Evolutionary conservation across 2,113 vertebrate species (phyloP).

Genomic region (Podarcis raffonei): DNA sequence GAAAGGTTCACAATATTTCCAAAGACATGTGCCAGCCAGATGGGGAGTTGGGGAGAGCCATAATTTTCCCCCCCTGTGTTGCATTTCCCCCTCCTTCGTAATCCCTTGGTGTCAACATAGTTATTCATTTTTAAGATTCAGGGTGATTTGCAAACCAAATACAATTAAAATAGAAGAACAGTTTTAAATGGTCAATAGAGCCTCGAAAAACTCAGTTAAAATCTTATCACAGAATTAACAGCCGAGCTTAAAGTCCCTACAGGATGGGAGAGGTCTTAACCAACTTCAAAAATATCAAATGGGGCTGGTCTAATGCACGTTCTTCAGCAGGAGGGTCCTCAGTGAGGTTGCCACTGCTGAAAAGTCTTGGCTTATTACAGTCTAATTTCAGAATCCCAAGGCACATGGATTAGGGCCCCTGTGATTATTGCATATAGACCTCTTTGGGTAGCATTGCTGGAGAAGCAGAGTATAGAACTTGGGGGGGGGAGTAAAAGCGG

Average conservation of each 20-base stretch:
- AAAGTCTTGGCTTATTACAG: neutral
- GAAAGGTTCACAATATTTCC: too few species aligned
- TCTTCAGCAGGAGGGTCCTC: neutral
- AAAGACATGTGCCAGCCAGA: too few species aligned
- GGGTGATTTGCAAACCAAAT: neutral
- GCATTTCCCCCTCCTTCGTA: neutral
- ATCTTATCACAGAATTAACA: neutral
- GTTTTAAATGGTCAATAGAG: neutral
- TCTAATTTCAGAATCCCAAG: neutral
- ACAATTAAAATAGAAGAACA: neutral
- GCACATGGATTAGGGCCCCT: neutral
- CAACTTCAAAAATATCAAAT: too few species aligned
- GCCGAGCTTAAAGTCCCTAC: neutral
- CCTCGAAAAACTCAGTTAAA: neutral
- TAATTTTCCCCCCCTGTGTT: neutral
- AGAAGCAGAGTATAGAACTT: neutral
- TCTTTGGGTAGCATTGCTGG: neutral
- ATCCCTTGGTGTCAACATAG: neutral
- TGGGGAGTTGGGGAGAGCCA: too few species aligned
- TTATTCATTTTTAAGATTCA: neutral
- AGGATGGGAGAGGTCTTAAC: neutral
- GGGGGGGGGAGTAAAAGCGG: too few species aligned
- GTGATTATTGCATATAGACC: neutral
- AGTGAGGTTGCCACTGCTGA: neutral
- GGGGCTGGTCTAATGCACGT: neutral